Evolutionary conservation across 2,797 vertebrate species (phyloP), one percentile per base, ranked within the genome.

Genomic region (Astyanax mexicanus): DNA sequence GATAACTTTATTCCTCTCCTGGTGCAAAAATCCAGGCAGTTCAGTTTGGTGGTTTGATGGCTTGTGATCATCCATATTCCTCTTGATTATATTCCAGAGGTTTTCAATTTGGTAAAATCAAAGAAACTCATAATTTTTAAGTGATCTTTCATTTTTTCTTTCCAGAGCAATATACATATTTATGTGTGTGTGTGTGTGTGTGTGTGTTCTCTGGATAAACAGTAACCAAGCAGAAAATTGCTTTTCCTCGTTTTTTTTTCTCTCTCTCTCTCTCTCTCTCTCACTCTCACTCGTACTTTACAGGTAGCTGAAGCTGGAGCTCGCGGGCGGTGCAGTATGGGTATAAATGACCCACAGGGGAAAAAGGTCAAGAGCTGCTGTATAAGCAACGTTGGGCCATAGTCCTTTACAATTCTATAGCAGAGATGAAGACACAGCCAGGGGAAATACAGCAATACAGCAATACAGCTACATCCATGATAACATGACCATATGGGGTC

Each of bases 151-250:
- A n/a, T n/a, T n/a, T n/a, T n/a, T n/a, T n/a, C n/a, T n/a, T n/a
- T n/a, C n/a, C n/a, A n/a, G n/a, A n/a, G n/a, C n/a, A n/a, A n/a
- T n/a, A n/a, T n/a, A n/a, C n/a, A n/a, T n/a, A n/a, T n/a, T n/a
- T n/a, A 35, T 7, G 45, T 2, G 71, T 44, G 51, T 60, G 40
- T 40, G 64, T 65, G 37, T 73, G 64, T 75, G 52, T 75, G 70
- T 55, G 72, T 75, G 32, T 45, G 15, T 78, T 11, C 44, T 45
- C 15, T 47, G 3, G 5, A 49, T 35, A 7, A 3, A 23, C 12
- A 29, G 10, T 52, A 69, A 23, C 27, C 42, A 69, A 61, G 64
- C 45, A 51, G 44, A 76, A 76, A 62, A 69, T 76, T 60, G 55
- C 44, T 61, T 42, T 29, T 45, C 9, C 60, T 65, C 58, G 27